Evolutionary conservation across 2,888 invertebrate species (phyloP).

Genomic region (Cylloceria caligata): DNA sequence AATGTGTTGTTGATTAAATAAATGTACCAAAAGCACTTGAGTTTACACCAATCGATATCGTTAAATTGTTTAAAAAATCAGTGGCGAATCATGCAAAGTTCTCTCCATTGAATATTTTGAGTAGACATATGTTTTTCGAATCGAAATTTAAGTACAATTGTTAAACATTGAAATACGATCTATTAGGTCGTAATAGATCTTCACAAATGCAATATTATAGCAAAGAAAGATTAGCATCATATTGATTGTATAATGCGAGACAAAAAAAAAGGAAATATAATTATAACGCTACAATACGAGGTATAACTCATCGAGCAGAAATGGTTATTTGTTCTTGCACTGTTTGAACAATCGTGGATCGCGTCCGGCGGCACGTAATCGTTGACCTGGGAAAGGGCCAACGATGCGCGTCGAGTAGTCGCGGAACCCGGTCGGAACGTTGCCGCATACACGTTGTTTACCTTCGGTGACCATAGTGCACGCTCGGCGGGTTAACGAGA

Average conservation of each 20-base stretch:
- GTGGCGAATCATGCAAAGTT: no score
- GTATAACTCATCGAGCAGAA: constrained; percentile 21
- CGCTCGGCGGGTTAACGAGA: constrained; percentile 70
- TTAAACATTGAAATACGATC: no score
- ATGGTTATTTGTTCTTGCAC: constrained; percentile 47
- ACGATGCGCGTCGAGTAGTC: constrained; percentile 35
- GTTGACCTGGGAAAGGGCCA: constrained; percentile 55
- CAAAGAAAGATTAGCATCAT: not conserved
- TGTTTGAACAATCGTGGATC: constrained; percentile 56
- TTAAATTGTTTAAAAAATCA: no score
- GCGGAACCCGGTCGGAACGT: constrained; percentile 11
- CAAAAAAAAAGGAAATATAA: constrained; percentile 12
- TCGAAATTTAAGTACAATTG: no score
- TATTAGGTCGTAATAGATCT: no score
- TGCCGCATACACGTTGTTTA: constrained; percentile 54
- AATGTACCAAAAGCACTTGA: no score
- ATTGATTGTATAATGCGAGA: not conserved
- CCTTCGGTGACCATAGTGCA: constrained; percentile 37
- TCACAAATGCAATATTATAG: not conserved
- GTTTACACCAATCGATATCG: no score
- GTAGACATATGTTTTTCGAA: no score
- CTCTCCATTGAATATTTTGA: no score
- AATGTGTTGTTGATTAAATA: no score
- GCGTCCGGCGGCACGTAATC: constrained; percentile 48
- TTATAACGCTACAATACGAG: not conserved